A percentile compares a stretch with the other conserved stretches of the same genome.
Evolutionary conservation across 2,888 invertebrate species (phyloP).

Genomic region (Pterostichus madidus): DNA sequence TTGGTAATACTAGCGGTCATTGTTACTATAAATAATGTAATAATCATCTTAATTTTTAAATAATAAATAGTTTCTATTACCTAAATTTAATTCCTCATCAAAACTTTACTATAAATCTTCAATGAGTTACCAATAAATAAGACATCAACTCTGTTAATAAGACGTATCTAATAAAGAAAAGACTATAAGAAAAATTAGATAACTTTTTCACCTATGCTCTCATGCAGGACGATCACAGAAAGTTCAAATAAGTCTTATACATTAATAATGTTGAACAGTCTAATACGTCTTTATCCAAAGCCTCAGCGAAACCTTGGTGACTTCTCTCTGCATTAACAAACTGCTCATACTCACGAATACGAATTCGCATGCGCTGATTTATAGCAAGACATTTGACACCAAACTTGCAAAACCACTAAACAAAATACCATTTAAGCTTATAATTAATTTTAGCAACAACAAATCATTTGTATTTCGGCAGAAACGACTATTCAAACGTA

Average conservation of each 20-base stretch:
- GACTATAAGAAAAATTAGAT: constrained; percentile 3
- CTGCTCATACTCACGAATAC: background rate
- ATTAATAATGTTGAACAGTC: background rate
- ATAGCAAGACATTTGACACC: background rate
- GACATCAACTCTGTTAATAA: background rate
- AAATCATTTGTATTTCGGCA: constrained; percentile 60
- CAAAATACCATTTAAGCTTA: constrained; percentile 52
- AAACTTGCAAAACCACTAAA: constrained; percentile 28
- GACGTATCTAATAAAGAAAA: no score
- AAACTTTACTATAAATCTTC: background rate
- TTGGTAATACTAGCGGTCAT: no score
- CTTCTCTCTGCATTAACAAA: background rate
- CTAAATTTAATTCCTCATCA: background rate
- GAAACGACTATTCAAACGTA: constrained; percentile 56
- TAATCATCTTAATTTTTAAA: no score
- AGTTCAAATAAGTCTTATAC: background rate
- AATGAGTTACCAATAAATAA: background rate
- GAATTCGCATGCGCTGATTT: background rate
- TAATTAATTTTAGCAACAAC: constrained; percentile 58
- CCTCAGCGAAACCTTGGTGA: background rate
- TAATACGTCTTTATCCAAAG: constrained; percentile 1
- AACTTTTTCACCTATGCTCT: background rate
- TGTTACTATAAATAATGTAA: no score
- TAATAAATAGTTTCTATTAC: no score
- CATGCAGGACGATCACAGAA: background rate